These are phyloP conservation scores for Frankliniella intonsa DNA, from an alignment of 2,888 invertebrate species.

Conservation along the genomic window DNA sequence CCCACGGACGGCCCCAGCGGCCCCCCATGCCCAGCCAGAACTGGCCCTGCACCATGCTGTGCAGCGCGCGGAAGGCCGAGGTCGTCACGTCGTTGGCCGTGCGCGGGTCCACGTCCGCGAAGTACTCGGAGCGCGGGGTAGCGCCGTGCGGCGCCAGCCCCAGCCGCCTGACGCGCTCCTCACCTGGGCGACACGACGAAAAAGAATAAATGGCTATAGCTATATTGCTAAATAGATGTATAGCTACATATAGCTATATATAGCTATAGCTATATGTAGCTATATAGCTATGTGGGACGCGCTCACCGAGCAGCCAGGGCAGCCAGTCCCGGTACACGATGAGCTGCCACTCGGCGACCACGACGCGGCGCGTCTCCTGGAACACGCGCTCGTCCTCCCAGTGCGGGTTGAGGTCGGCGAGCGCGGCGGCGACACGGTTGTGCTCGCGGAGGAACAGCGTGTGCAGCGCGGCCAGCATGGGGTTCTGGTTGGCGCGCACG, in stretches of 20 bases:
- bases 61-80: neutral
- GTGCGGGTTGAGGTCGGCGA: constrained; percentile 59
- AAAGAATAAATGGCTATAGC: no score
- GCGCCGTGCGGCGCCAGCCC: neutral
- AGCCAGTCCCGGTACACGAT: constrained; percentile 77
- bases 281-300: no score
- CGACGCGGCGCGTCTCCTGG: constrained; percentile 67
- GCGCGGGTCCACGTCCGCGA: constrained; percentile 56
- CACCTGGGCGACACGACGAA: neutral
- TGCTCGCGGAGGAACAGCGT: constrained; percentile 76
- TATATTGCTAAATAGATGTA: no score
- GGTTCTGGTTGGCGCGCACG: neutral
- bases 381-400: constrained; percentile 74
- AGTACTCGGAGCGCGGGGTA: constrained; percentile 46
- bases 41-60: constrained; percentile 15
- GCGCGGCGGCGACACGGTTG: constrained; percentile 65
- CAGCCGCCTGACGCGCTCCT: neutral
- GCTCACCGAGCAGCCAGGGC: constrained; percentile 62
- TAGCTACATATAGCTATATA: no score
- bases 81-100: constrained; percentile 54
- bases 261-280: no score
- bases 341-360: constrained; percentile 72
- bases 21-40: neutral
- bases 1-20: no score
- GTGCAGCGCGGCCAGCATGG: constrained; percentile 46